Base-by-base conservation (phyloP, 2,113 vertebrate species). In the Setophaga kirtlandii region DNA sequence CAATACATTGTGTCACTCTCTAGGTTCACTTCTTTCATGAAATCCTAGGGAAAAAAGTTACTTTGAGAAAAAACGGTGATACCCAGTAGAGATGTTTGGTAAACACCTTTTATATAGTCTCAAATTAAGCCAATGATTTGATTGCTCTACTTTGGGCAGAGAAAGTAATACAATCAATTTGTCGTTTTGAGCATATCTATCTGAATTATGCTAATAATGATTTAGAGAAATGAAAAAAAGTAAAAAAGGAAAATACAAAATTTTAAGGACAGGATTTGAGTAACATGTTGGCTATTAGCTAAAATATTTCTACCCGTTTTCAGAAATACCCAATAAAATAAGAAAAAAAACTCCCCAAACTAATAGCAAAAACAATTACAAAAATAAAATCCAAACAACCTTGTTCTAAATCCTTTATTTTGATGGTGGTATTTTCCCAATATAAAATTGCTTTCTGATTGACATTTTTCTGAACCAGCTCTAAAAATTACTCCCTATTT, bases 311-410 rank as follows among this genome's bases (percentile, higher is more conserved):
- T 35, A n/a, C 49, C 7, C 31, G 4, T 46, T 49, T 80, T 37
- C 20, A 68, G 33, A 18, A 71, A 52, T 71, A 27, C 0, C 1
- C 12, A 59, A 27, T 16, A 39, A 59, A 74, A 44, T n/a, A 39
- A 24, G 6, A 53, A 58, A 33, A 2, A 21, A 35, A 24, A 0
- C 5, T 9, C 1, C 3, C 15, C 9, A 39, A 75, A 74, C 4
- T n/a, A n/a, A 46, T 5, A 59, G 13, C 19, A 50, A 42, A 35
- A 74, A 25, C 7, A 53, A n/a, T 16, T 23, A 24, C 11, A 62
- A 60, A 74, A 75, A 14, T n/a, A 4, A 37, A 68, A 41, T 2
- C 8, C 12, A 53, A 15, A 12, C 3, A 55, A 23, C 2, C 3
- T 59, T 47, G 1, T 20, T 73, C 53, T 58, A 87, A 81, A 58